Conservation (phyloP, 2,113 vertebrate species). For the Dunckerocampus dactyliophorus region DNA sequence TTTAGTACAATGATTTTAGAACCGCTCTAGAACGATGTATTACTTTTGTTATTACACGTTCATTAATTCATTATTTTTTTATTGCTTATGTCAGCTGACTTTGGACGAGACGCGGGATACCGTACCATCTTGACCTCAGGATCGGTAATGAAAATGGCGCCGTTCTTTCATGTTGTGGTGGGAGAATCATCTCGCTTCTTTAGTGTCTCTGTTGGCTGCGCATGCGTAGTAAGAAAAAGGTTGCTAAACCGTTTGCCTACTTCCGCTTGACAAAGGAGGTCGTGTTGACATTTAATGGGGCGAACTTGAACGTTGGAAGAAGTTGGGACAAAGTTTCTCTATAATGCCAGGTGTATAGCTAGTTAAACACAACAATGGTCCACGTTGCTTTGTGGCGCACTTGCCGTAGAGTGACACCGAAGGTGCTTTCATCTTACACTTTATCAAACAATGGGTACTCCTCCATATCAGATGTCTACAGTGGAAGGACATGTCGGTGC, state of each 20-base stretch:
- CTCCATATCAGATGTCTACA: background rate
- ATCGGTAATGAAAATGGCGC: no score
- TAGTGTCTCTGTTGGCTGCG: background rate
- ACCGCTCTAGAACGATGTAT: no score
- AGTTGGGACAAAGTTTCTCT: background rate
- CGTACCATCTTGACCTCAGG: no score
- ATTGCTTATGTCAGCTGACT: no score
- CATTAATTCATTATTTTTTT: no score
- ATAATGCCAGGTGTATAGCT: background rate
- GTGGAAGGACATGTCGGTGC: background rate
- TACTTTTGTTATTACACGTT: no score
- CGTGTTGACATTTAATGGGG: background rate
- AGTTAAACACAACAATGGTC: slow-evolving; percentile 17
- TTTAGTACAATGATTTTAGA: no score
- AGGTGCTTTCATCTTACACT: background rate
- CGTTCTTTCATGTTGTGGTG: no score
- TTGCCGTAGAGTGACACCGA: background rate
- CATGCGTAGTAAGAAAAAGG: background rate
- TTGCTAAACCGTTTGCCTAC: background rate
- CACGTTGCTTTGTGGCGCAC: background rate
- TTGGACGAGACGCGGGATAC: no score
- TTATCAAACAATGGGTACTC: background rate
- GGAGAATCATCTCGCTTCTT: slow-evolving; percentile 1
- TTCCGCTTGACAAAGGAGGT: background rate
- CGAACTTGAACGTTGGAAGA: no score